Conservation (phyloP, 2,888 invertebrate genomes). For the Pomacea canaliculata region DNA sequence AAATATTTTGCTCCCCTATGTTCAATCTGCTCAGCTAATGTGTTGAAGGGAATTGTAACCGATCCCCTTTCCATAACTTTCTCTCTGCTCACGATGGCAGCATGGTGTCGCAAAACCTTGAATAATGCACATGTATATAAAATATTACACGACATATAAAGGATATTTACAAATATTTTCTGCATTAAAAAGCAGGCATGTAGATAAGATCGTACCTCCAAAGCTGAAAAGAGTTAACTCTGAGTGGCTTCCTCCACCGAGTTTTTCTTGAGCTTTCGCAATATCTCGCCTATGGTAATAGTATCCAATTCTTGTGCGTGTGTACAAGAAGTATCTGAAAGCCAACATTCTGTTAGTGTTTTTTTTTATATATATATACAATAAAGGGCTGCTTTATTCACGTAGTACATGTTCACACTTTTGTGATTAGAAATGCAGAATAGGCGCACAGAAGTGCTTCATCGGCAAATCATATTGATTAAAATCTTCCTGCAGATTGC, state of each 20-base stretch:
- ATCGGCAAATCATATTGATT: background rate
- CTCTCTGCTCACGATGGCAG: no score
- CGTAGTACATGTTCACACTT: background rate
- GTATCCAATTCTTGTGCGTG: constrained; percentile 61
- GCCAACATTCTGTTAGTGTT: no score
- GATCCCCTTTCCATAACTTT: no score
- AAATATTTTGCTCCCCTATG: no score
- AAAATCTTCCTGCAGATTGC: background rate
- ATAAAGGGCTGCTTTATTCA: background rate
- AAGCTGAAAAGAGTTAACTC: constrained; percentile 41
- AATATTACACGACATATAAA: no score
- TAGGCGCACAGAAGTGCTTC: background rate
- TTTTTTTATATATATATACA: no score
- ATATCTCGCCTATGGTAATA: constrained; percentile 61
- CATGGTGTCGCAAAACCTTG: no score
- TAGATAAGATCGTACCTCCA: constrained; percentile 19
- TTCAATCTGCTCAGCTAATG: no score
- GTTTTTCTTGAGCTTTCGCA: constrained; percentile 57
- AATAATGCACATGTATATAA: no score
- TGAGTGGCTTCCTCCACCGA: constrained; percentile 43
- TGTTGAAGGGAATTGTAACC: no score
- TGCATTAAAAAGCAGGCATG: no score
- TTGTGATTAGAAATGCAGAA: background rate
- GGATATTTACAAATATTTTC: no score
- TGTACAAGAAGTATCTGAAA: constrained; percentile 64